A percentile compares a stretch with the other conserved stretches of the same genome.
Conservation (phyloP, 2,797 vertebrate species). For the Trachurus trachurus region DNA sequence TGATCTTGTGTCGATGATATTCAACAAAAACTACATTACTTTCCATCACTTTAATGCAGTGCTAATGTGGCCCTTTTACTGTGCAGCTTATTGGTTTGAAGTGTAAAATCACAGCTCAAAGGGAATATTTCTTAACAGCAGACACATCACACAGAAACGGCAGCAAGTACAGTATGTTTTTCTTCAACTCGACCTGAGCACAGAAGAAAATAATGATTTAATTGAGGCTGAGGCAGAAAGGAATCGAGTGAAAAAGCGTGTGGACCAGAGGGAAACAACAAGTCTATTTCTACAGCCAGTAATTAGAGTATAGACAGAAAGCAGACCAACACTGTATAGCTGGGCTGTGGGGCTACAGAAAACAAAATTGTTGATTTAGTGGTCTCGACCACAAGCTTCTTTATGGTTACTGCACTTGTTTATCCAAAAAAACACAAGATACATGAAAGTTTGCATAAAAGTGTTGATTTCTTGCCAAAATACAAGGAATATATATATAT, state of each 20-base stretch:
- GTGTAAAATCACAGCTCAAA: conserved; percentile 30
- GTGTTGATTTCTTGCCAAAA: not conserved
- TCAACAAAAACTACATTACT: conserved; percentile 6
- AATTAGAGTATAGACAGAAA: conserved; percentile 63
- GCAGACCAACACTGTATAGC: conserved; percentile 31
- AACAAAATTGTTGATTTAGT: conserved; percentile 26
- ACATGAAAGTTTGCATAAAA: not conserved
- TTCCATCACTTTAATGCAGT: not conserved
- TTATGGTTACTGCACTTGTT: conserved; percentile 29
- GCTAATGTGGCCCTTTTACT: conserved; percentile 10
- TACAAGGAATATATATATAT: not conserved
- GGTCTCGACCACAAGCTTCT: conserved; percentile 17
- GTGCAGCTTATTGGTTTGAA: conserved; percentile 9
- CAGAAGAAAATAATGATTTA: conserved; percentile 42
- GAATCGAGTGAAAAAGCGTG: conserved; percentile 11
- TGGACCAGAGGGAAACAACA: conserved; percentile 46
- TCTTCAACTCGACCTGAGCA: conserved; percentile 16
- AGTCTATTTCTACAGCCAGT: conserved; percentile 54
- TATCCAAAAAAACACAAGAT: conserved; percentile 12
- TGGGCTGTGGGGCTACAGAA: conserved; percentile 12
- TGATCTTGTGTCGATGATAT: not conserved
- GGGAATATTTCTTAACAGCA: conserved; percentile 30
- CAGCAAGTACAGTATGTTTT: conserved; percentile 9
- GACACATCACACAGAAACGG: conserved; percentile 27
- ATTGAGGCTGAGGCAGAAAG: conserved; percentile 41